Evolutionary conservation across 2,113 vertebrate genomes (phyloP).

Genomic region (Tyrannus savana): DNA sequence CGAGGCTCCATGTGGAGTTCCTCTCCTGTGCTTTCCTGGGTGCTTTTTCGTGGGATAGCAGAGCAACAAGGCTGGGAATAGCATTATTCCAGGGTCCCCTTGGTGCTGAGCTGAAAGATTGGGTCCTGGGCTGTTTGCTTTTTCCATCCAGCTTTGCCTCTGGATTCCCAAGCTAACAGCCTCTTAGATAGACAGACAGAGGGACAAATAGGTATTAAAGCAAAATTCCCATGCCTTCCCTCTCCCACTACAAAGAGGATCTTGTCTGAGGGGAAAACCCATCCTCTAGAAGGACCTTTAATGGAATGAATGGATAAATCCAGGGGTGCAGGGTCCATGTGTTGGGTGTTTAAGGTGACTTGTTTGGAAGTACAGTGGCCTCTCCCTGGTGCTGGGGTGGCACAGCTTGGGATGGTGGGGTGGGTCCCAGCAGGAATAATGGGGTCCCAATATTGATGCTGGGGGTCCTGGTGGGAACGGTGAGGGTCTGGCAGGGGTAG

Average conservation of each 20-base stretch:
- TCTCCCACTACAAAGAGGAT: background rate
- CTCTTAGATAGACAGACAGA: rapidly evolving
- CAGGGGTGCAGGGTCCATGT: background rate
- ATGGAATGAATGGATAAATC: background rate
- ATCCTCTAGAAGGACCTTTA: background rate
- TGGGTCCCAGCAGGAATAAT: too few relatives aligned
- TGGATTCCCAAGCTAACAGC: background rate
- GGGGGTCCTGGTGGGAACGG: background rate
- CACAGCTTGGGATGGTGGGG: background rate
- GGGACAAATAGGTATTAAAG: background rate
- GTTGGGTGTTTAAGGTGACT: slow-evolving; percentile 30
- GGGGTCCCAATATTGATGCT: background rate
- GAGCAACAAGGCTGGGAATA: background rate
- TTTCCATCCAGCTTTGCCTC: background rate
- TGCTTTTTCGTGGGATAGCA: rapidly evolving
- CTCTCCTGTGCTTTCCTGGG: rapidly evolving
- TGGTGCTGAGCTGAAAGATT: background rate
- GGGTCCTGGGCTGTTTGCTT: background rate
- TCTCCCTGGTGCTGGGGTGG: background rate
- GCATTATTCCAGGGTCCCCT: rapidly evolving
- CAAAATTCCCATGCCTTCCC: background rate
- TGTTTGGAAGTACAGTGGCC: background rate
- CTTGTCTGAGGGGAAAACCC: background rate
- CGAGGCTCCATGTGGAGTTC: background rate
- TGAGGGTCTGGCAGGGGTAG: background rate